A percentile compares a stretch with the other conserved stretches of the same genome.
Evolutionary conservation across 1,140 invertebrate genomes (phyloP).

Genomic region (Meloidogyne floridensis): DNA sequence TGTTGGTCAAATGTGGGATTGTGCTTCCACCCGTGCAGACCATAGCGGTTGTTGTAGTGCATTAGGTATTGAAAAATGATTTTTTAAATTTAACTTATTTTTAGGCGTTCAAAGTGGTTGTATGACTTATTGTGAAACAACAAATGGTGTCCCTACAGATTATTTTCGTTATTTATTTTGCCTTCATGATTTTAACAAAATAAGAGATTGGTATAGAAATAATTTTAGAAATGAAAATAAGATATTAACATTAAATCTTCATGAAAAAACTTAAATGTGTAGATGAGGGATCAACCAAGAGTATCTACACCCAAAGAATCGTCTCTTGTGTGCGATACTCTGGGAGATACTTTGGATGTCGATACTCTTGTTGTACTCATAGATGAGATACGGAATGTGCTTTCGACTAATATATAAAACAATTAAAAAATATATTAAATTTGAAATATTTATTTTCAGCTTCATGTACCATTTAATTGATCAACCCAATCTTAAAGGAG

Average conservation of each 20-base stretch:
- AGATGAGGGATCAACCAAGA: too few species aligned
- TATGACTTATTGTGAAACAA: conserved; percentile 63
- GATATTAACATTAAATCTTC: too few species aligned
- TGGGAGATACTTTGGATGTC: too few species aligned
- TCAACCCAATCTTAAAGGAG: conserved; percentile 63
- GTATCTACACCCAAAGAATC: too few species aligned
- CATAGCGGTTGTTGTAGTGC: conserved; percentile 51
- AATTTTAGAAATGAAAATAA: too few species aligned
- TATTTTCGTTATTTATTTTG: conserved; percentile 61
- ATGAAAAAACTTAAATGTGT: not conserved
- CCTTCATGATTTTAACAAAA: conserved; percentile 63
- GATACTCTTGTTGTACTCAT: too few species aligned
- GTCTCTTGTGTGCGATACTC: too few species aligned
- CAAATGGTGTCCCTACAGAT: conserved; percentile 65
- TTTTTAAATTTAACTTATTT: too few species aligned
- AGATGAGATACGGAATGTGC: too few species aligned
- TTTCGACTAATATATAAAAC: not conserved
- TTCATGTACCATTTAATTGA: conserved; percentile 58
- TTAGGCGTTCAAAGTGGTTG: conserved; percentile 53
- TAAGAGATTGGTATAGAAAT: conserved; percentile 49
- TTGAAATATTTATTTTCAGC: conserved; percentile 8
- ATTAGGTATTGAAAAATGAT: conserved; percentile 39
- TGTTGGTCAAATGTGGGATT: conserved; percentile 66
- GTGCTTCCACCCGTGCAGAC: conserved; percentile 58
- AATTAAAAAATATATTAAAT: not conserved